phyloP scores from a whole-genome alignment of 2,888 invertebrate genomes.

The Scaptomyza cyrtandrae region DNA sequence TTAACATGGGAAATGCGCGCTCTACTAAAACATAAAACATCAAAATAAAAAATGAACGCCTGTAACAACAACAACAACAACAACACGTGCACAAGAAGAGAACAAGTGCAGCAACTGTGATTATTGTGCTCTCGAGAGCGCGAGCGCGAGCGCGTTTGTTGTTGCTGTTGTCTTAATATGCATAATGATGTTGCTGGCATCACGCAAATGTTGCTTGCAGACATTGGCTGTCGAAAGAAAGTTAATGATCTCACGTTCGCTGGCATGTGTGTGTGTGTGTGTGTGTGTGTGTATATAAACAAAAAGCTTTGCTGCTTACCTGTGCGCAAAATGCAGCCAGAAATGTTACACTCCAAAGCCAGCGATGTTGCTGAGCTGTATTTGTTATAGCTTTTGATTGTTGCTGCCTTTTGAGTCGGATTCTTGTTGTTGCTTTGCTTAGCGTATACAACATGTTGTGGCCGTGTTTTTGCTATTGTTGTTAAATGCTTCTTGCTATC shows the following conservation, averaged over 20 bases:
- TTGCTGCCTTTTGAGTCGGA: slow-evolving; percentile 72
- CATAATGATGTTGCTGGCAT: slow-evolving; percentile 25
- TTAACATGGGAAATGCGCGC: slow-evolving; percentile 68
- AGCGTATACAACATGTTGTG: slow-evolving; percentile 73
- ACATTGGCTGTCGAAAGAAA: slow-evolving; percentile 41
- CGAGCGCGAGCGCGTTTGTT: not conserved
- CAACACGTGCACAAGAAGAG: slow-evolving; percentile 29
- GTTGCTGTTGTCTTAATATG: slow-evolving; percentile 2
- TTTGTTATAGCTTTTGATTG: slow-evolving; percentile 32
- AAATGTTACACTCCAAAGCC: slow-evolving; percentile 66
- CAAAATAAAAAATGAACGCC: slow-evolving; percentile 23
- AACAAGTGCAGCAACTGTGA: slow-evolving; percentile 46
- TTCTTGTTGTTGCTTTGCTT: slow-evolving; percentile 74
- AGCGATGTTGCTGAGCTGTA: slow-evolving; percentile 57
- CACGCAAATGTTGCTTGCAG: slow-evolving; percentile 31
- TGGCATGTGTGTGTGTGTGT: slow-evolving; percentile 6
- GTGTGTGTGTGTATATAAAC: slow-evolving; percentile 12
- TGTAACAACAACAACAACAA: slow-evolving; percentile 18
- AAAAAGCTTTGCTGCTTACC: slow-evolving; percentile 49
- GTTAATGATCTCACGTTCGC: slow-evolving; percentile 28
- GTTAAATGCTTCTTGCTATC: slow-evolving; percentile 14
- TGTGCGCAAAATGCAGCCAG: slow-evolving; percentile 67
- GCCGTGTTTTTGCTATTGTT: slow-evolving; percentile 56
- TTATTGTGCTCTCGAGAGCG: slow-evolving; percentile 15
- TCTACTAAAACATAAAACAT: slow-evolving; percentile 23